These are phyloP conservation scores for Motacilla alba DNA, from an alignment of 2,113 vertebrate species.

Conservation along the genomic window DNA sequence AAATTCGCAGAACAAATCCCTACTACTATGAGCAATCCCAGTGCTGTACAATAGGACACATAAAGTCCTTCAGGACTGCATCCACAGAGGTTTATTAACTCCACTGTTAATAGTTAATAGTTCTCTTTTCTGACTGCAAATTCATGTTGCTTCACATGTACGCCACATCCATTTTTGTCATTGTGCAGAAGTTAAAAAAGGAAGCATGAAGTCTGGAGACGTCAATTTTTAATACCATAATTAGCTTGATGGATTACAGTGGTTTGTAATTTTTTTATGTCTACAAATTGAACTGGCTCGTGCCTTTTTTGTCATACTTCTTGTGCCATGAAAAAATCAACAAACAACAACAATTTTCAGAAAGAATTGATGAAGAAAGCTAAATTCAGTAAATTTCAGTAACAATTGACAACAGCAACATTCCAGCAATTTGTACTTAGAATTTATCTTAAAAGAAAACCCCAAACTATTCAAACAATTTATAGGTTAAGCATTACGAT, in stretches of 20 bases:
- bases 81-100: not conserved
- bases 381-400: not conserved
- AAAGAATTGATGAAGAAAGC: not conserved
- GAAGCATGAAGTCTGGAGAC: not conserved
- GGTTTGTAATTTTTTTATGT: not conserved
- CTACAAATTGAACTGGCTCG: not conserved
- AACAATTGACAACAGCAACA: not conserved
- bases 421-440: not conserved
- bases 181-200: not conserved
- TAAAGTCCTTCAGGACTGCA: not conserved
- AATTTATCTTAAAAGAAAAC: not conserved
- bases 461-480: not conserved
- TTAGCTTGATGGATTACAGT: not conserved
- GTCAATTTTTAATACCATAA: not conserved
- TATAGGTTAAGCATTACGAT: not conserved
- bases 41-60: not conserved
- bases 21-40: slow-evolving; percentile 32
- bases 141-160: not conserved
- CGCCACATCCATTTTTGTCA: not conserved
- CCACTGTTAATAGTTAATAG: not conserved
- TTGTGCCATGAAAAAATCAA: not conserved
- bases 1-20: slow-evolving; percentile 37
- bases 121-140: not conserved
- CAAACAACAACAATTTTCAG: not conserved
- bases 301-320: not conserved